Evolutionary conservation across 2,888 invertebrate genomes (phyloP), one percentile per base, ranked within the genome.

Genomic region (Hofmannophila pseudospretella): DNA sequence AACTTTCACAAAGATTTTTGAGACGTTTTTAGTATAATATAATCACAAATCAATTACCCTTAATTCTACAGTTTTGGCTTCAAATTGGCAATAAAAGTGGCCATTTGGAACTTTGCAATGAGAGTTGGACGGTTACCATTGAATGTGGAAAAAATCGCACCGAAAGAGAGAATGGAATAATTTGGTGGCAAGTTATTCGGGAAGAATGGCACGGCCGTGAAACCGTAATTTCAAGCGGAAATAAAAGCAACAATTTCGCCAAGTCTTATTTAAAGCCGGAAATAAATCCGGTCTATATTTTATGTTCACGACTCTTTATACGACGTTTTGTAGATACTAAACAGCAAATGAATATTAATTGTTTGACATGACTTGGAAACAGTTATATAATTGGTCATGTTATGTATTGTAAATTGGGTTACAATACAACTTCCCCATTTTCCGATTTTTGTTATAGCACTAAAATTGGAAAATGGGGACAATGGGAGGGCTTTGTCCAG

Each of bases 241-340:
- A 66, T 69, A 66, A 68, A 67, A 64, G 53, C 60, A 50, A 62
- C 67, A 56, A 61, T 66, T 61, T 60, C 48, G 49, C 54, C 34
- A 44, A 51, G 49, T 48, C 52, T 63, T 60, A 57, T 59, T 67
- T 64, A 64, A 63, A 52, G 57, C 45, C 47, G 27, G 53, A 51
- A 41, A 56, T 58, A 59, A 62, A 63, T 64, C 59, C 40, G 42
- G 47, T 48, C 45, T 45, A 44, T 52, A 54, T 56, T 51, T 47
- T 43, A 37, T 36, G 19, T 31, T 35, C 22, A 23, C 34, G 44
- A 43, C 48, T 28, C 14, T 36, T 41, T 23, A 22, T 33, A 34
- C n/a, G 16, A 34, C 22, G 32, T 34, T 28, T 38, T 23, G 23
- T 23, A 23, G n/a, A n/a, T n/a, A n/a, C n/a, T n/a, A n/a, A n/a